These are phyloP conservation scores for Hemichromis elongatus DNA, from an alignment of 2,113 vertebrate species.

Conservation along the genomic window DNA sequence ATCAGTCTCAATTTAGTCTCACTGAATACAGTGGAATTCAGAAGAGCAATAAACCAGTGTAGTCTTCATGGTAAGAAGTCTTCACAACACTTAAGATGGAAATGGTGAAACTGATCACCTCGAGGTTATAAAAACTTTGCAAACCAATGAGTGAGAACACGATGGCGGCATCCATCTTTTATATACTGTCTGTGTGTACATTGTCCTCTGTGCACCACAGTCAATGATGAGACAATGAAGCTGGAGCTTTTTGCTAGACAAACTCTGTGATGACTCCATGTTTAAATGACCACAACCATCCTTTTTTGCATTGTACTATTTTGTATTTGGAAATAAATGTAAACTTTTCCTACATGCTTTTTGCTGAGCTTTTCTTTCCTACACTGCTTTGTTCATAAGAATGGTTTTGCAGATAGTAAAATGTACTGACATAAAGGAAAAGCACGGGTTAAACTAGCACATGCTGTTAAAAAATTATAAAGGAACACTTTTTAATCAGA, in stretches of 20 bases:
- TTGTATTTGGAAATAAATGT: constrained; percentile 10
- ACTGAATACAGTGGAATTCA: not conserved
- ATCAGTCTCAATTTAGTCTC: not conserved
- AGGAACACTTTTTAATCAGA: not conserved
- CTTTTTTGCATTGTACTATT: not conserved
- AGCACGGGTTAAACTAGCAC: not conserved
- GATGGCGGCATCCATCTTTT: not conserved
- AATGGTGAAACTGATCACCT: not conserved
- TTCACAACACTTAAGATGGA: accelerated
- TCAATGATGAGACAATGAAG: not conserved
- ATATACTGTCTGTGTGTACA: not conserved
- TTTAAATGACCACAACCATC: not conserved
- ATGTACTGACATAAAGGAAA: not conserved
- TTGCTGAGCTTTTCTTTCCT: not conserved
- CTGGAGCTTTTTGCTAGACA: not conserved
- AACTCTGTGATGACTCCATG: not conserved
- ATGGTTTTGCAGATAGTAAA: not conserved
- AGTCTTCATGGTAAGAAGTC: not conserved
- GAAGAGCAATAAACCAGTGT: not conserved
- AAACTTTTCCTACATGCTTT: not conserved
- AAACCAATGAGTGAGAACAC: not conserved
- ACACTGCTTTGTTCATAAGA: accelerated
- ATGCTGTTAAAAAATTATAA: accelerated
- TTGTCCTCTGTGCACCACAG: accelerated
- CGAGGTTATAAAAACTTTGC: not conserved